phyloP scores from a whole-genome alignment of 2,113 vertebrate species.

The Myiozetetes cayanensis region DNA sequence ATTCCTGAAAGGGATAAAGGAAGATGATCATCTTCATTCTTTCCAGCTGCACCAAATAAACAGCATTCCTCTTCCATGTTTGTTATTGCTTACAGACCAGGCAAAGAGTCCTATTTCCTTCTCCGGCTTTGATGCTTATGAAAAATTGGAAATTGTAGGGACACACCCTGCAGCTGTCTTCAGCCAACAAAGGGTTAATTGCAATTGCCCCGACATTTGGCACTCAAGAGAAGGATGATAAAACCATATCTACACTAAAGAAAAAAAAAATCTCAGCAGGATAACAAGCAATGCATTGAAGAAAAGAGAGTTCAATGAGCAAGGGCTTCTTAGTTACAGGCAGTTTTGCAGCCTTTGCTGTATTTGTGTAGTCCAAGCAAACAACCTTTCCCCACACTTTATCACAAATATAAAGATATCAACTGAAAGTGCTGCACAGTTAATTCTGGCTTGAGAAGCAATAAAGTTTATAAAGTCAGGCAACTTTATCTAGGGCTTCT shows the following conservation, averaged over 20 bases:
- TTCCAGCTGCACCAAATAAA: constrained; percentile 64
- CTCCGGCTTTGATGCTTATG: constrained; percentile 21
- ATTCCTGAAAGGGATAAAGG: constrained; percentile 64
- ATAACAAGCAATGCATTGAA: neutral
- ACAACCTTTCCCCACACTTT: neutral
- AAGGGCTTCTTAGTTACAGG: neutral
- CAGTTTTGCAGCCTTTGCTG: neutral
- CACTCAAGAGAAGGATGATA: neutral
- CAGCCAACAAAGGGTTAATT: constrained; percentile 4
- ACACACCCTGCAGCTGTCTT: neutral
- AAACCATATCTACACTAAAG: neutral
- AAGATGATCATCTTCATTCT: constrained; percentile 59
- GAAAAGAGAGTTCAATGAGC: neutral
- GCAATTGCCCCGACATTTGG: neutral
- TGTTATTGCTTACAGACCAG: constrained; percentile 51
- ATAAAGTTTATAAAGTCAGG: neutral
- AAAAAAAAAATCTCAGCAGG: neutral
- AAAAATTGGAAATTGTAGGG: neutral
- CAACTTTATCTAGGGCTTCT: neutral
- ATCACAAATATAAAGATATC: neutral
- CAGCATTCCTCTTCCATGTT: constrained; percentile 63
- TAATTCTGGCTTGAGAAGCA: neutral
- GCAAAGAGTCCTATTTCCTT: constrained; percentile 15
- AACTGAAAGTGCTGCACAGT: neutral
- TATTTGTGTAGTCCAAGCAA: neutral